Conservation (phyloP, 2,888 invertebrate species). For the Hypena proboscidalis region DNA sequence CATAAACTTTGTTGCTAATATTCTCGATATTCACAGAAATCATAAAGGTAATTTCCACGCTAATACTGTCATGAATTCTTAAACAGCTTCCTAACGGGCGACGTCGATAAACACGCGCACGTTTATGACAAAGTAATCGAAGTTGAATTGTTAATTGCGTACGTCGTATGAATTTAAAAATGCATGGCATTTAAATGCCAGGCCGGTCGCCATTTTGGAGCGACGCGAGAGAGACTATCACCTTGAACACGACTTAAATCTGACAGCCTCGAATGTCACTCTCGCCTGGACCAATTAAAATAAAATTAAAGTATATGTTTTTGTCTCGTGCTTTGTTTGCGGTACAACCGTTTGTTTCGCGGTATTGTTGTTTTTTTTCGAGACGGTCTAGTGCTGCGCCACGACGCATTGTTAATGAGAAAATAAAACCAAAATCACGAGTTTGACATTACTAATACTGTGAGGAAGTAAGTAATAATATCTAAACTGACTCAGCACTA, state of each 20-base stretch:
- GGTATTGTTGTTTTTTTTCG: constrained; percentile 21
- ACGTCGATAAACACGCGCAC: constrained; percentile 58
- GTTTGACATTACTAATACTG: constrained; percentile 6
- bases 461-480: constrained; percentile 27
- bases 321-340: constrained; percentile 51
- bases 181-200: constrained; percentile 85
- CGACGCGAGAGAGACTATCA: constrained; percentile 80
- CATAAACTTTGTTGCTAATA: constrained; percentile 62
- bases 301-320: constrained; percentile 69
- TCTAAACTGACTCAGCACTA: constrained; percentile 11
- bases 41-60: constrained; percentile 63
- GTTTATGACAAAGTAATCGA: constrained; percentile 81
- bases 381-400: background rate
- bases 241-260: constrained; percentile 84
- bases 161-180: constrained; percentile 81
- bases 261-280: constrained; percentile 83
- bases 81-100: constrained; percentile 69
- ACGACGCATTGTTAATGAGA: constrained; percentile 17
- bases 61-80: constrained; percentile 63
- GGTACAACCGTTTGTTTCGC: constrained; percentile 24
- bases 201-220: constrained; percentile 79
- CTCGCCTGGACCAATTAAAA: constrained; percentile 75
- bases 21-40: constrained; percentile 64
- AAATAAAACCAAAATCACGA: constrained; percentile 7
- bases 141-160: constrained; percentile 80